phyloP scores from a whole-genome alignment of 2,113 vertebrate species.

The Accipiter cooperii region DNA sequence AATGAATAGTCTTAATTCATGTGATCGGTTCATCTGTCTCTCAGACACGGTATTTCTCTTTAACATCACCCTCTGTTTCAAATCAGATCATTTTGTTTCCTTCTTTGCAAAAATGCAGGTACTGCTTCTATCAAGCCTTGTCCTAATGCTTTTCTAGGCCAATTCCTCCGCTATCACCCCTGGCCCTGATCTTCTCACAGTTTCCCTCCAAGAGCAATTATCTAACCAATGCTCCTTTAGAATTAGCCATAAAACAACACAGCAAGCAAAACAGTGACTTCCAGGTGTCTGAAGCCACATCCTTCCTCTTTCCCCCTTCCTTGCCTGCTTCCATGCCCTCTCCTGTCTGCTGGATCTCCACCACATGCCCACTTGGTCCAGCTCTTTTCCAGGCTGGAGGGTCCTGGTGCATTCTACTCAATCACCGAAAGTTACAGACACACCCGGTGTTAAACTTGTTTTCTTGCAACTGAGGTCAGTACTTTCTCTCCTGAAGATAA shows the following conservation, averaged over 20 bases:
- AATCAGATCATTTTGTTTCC: neutral
- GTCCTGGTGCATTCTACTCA: neutral
- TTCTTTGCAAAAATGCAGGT: neutral
- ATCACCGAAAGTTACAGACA: neutral
- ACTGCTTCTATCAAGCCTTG: neutral
- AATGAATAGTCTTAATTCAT: neutral
- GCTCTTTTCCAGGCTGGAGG: neutral
- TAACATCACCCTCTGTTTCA: neutral
- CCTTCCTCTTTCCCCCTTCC: neutral
- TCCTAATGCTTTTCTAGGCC: neutral
- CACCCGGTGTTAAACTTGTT: neutral
- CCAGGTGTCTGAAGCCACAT: neutral
- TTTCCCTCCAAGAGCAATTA: neutral
- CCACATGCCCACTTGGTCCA: neutral
- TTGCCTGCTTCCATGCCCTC: neutral
- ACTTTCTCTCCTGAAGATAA: neutral
- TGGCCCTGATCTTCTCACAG: neutral
- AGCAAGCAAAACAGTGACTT: neutral
- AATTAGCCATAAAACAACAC: neutral
- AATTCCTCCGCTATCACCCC: neutral
- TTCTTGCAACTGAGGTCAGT: neutral
- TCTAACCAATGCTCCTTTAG: neutral
- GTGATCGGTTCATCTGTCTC: neutral
- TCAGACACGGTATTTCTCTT: neutral
- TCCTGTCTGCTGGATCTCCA: neutral